Evolutionary conservation across 2,797 vertebrate genomes (phyloP).

Genomic region (Fringilla coelebs): DNA sequence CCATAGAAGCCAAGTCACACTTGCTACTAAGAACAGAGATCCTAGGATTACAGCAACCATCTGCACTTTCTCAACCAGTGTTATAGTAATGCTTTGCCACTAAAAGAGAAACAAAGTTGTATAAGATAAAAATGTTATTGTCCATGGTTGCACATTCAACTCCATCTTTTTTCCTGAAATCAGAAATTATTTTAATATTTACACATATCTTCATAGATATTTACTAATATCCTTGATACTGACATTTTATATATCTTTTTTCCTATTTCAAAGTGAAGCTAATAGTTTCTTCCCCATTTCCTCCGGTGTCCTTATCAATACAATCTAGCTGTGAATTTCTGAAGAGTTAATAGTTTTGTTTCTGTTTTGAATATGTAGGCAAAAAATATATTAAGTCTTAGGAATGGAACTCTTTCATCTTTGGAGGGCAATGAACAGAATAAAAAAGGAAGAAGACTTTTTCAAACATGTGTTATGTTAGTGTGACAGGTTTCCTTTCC

Average conservation of each 20-base stretch:
- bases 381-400: neutral
- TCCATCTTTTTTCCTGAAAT: conserved; percentile 35
- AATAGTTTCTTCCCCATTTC: neutral
- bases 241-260: neutral
- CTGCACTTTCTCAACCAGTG: conserved; percentile 97
- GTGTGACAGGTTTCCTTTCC: neutral
- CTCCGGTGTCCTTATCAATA: neutral
- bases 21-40: conserved; percentile 92
- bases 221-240: neutral
- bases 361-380: neutral
- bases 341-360: conserved; percentile 12
- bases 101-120: conserved; percentile 79
- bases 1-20: conserved; percentile 96
- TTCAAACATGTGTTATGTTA: neutral
- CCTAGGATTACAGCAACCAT: conserved; percentile 95
- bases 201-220: conserved; percentile 16
- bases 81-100: conserved; percentile 96
- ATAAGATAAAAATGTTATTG: conserved; percentile 69
- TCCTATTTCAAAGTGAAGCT: conserved; percentile 7
- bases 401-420: conserved; percentile 5
- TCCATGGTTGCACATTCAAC: conserved; percentile 55
- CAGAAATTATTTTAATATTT: conserved; percentile 47
- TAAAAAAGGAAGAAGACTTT: neutral
- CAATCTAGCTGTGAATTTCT: neutral
- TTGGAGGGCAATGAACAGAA: conserved; percentile 8